Base-by-base conservation (phyloP, 2,888 invertebrate genomes). In the Disparrhopalites patrizii region DNA sequence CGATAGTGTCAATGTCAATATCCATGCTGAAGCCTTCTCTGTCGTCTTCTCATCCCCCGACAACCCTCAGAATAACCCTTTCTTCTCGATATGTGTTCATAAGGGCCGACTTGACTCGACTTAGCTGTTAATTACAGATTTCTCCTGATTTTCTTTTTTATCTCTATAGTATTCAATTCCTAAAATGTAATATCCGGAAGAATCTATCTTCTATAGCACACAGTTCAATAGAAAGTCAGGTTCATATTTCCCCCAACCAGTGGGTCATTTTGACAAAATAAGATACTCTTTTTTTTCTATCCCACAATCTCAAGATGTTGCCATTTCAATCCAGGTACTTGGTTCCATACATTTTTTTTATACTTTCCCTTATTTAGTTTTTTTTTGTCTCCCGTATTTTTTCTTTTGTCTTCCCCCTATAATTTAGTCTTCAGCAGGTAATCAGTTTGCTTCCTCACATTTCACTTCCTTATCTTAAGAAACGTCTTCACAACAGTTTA, bases 1-100 rank as follows among this genome's bases (percentile, higher is more conserved):
- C 68, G 57, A 68, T 68, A n/a, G 54, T 65, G 27, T 28, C 40
- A 3, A 38, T 23, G 27, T 55, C 56, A 31, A 52, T 62, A 2
- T n/a, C 18, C 10, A 15, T 55, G 3, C 7, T 47, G 47, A 47
- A 47, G 3, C 20, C 36, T 55, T 33, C 15, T 55, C 18, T 55
- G n/a, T 43, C 43, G 43, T 5, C 3, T 55, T 31, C 33, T 31
- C 33, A n/a, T n/a, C n/a, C n/a, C n/a, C n/a, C n/a, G n/a, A n/a
- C n/a, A n/a, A n/a, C n/a, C n/a, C n/a, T n/a, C n/a, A n/a, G n/a
- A n/a, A n/a, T n/a, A n/a, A n/a, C 30, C 28, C 8, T 15, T 13
- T 2, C 30, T 28, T 28, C 30, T 54, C 2, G 15, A 20, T 28
- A 54, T 4, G 25, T 27, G 30, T 54, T 54, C n/a, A n/a, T n/a